phyloP scores from a whole-genome alignment of 2,113 vertebrate genomes.

The Anhinga rufa region DNA sequence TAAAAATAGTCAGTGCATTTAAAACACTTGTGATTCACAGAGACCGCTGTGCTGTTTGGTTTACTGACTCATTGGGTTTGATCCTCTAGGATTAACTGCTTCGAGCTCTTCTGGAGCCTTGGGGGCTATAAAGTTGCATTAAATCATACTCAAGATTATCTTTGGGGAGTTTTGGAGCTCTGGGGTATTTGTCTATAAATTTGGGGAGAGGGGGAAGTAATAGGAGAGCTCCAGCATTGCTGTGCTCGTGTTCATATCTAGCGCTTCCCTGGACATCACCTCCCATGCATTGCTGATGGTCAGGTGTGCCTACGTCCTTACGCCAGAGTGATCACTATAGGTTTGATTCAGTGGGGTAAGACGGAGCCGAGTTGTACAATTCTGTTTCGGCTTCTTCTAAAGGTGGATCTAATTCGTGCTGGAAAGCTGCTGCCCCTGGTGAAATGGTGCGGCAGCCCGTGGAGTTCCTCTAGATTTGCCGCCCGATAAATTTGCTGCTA shows the following conservation, averaged over 20 bases:
- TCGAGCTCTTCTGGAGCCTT: background rate
- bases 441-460: accelerated
- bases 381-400: background rate
- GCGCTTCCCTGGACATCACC: background rate
- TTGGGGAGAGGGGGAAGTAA: too few relatives aligned
- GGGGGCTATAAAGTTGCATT: background rate
- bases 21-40: background rate
- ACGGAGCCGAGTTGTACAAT: accelerated
- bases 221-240: background rate
- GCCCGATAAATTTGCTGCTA: background rate
- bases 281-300: background rate
- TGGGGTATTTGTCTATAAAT: background rate
- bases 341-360: background rate
- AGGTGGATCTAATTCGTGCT: background rate
- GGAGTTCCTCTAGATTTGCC: background rate
- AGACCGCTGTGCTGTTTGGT: background rate
- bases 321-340: accelerated
- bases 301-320: background rate
- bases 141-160: background rate
- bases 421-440: background rate
- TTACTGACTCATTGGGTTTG: background rate
- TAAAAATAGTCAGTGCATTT: background rate
- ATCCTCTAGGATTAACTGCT: background rate
- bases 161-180: background rate
- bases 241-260: background rate